phyloP scores from a whole-genome alignment of 1,140 invertebrate species.

The Macrobrachium rosenbergii region DNA sequence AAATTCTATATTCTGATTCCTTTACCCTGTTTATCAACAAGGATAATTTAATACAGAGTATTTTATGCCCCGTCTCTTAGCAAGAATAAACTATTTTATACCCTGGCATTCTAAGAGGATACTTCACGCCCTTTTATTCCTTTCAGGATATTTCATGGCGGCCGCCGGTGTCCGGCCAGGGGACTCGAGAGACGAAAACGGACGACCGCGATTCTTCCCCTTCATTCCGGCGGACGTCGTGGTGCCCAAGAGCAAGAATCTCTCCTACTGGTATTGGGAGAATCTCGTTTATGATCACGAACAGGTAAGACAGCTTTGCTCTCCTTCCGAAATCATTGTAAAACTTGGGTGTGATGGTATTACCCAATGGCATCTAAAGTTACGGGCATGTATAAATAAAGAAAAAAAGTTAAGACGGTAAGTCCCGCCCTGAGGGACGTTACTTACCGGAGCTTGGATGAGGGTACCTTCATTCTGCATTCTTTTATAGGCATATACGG shows the following conservation, averaged over 20 bases:
- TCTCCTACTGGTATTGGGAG: slow-evolving; percentile 88
- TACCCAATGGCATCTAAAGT: no score
- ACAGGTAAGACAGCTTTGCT: slow-evolving; percentile 75
- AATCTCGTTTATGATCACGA: slow-evolving; percentile 92
- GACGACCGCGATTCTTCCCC: slow-evolving; percentile 92
- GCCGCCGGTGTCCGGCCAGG: slow-evolving; percentile 74
- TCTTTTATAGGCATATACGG: no score
- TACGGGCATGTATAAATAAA: not conserved
- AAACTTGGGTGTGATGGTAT: no score
- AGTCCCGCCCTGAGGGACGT: not conserved
- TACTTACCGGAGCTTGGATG: no score
- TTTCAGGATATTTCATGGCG: slow-evolving; percentile 2
- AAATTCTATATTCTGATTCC: no score
- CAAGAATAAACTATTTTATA: not conserved
- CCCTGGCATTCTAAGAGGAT: not conserved
- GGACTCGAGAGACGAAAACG: slow-evolving; percentile 86
- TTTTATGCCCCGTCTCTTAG: no score
- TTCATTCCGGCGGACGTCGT: slow-evolving; percentile 92
- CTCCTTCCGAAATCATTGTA: no score
- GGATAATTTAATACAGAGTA: no score
- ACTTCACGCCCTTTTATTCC: not conserved
- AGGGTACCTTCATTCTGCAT: no score
- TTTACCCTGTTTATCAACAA: no score
- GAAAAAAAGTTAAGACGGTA: not conserved
- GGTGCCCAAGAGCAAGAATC: slow-evolving; percentile 84